Base-by-base conservation (phyloP, 2,888 invertebrate genomes). In the Platynereis dumerilii region DNA sequence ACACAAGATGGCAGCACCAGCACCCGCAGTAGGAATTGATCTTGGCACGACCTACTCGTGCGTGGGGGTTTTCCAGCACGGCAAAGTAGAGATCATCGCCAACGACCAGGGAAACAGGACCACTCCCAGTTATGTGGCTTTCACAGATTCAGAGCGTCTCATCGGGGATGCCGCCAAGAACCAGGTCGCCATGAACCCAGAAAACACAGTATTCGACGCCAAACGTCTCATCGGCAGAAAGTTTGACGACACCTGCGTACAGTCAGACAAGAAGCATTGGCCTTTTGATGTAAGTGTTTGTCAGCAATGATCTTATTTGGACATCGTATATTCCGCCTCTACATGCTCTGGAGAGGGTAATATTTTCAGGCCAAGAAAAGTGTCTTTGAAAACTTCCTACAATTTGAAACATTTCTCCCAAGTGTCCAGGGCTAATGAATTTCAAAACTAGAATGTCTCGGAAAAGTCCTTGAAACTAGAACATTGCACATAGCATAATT, bases 251-350 rank as follows among this genome's bases (percentile, higher is more conserved):
- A 83, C 87, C 0, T 89, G 90, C 74, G 91, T 92, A 48, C 91
- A 91, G 78, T 87, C 87, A 39, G 92, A 93, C 81, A 89, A 91
- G 87, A 91, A 91, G 77, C 90, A 91, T 74, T 93, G 92, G 92
- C 91, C 93, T 1, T 93, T 88, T 27, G 44, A 55, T 20, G 62
- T 34, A 34, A 34, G 34, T 52, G 12, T 5, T 34, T 7, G 34
- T n/a, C n/a, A n/a, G n/a, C n/a, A n/a, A n/a, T n/a, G 66, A n/a
- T n/a, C n/a, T n/a, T n/a, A n/a, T n/a, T n/a, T n/a, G n/a, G n/a
- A n/a, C n/a, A n/a, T n/a, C n/a, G n/a, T n/a, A n/a, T n/a, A n/a
- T n/a, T n/a, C n/a, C n/a, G n/a, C n/a, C n/a, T n/a, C n/a, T n/a
- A n/a, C n/a, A n/a, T n/a, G n/a, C n/a, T n/a, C n/a, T n/a, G n/a